These are phyloP conservation scores for Spodoptera litura DNA, from an alignment of 1,140 invertebrate species.

Conservation along the genomic window DNA sequence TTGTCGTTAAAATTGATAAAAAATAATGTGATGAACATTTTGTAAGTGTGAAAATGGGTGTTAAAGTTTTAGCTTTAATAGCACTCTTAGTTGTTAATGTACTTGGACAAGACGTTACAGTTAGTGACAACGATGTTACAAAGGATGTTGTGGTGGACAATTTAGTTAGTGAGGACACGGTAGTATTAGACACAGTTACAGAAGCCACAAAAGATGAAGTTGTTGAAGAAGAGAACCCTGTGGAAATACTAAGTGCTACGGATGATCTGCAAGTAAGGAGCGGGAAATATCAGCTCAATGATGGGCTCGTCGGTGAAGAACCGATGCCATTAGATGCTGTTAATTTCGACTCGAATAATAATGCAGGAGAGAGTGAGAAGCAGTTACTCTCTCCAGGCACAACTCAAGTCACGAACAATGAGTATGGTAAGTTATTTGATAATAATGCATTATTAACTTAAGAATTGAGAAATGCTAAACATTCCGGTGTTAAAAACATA, in stretches of 20 bases:
- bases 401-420: constrained; percentile 68
- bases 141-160: constrained; percentile 62
- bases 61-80: constrained; percentile 72
- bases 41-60: constrained; percentile 73
- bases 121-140: constrained; percentile 30
- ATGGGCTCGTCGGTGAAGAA: constrained; percentile 66
- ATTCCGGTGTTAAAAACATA: too few species aligned
- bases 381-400: constrained; percentile 65
- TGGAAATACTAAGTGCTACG: constrained; percentile 64
- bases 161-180: constrained; percentile 57
- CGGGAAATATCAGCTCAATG: constrained; percentile 75
- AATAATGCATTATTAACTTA: too few species aligned
- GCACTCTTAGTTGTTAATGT: constrained; percentile 75
- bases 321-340: constrained; percentile 67
- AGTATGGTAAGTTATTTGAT: constrained; percentile 69
- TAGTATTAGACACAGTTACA: constrained; percentile 7
- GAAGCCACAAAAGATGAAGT: constrained; percentile 57
- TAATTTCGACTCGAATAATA: constrained; percentile 62
- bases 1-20: constrained; percentile 65
- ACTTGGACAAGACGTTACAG: constrained; percentile 68
- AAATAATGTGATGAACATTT: constrained; percentile 69
- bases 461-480: too few species aligned
- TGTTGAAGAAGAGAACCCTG: constrained; percentile 52
- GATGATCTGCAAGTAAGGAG: constrained; percentile 66
- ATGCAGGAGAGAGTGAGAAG: constrained; percentile 63